A percentile compares a stretch with the other conserved stretches of the same genome.
Conservation (phyloP, 1,140 invertebrate species). For the Geopemphigus sp. region DNA sequence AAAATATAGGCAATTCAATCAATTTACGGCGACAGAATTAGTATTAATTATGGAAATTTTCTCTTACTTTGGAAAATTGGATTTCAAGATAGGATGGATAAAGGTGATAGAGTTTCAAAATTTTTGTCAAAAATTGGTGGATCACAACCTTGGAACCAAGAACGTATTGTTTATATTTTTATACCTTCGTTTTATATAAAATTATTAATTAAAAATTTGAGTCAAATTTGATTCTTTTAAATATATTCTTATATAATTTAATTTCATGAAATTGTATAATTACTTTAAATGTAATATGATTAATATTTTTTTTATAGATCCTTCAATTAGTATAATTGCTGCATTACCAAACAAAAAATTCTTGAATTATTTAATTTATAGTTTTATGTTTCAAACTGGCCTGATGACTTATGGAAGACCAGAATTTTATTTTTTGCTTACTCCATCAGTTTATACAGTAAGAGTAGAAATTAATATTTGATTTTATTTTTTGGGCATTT, state of each 20-base stretch:
- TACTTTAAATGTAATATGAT: neutral
- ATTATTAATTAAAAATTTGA: neutral
- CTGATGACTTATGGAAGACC: constrained; percentile 43
- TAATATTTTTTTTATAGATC: constrained; percentile 21
- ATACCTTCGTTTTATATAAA: neutral
- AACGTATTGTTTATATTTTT: constrained; percentile 10
- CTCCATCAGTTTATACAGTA: constrained; percentile 42
- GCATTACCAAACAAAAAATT: constrained; percentile 42
- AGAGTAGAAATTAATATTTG: neutral
- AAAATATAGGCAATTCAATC: neutral
- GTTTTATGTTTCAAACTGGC: constrained; percentile 45
- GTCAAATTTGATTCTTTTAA: no score
- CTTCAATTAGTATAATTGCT: constrained; percentile 9
- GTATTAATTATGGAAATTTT: constrained; percentile 18
- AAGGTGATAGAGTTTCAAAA: constrained; percentile 32
- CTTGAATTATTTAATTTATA: constrained; percentile 38
- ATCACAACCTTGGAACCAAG: constrained; percentile 14
- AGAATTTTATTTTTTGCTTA: constrained; percentile 41
- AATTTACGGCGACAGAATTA: constrained; percentile 1
- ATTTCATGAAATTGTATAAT: no score
- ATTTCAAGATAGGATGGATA: constrained; percentile 38
- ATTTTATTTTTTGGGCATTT: neutral
- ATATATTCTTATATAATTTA: no score
- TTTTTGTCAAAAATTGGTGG: neutral
- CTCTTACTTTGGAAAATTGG: constrained; percentile 30